Conservation (phyloP, 2,113 vertebrate species). For the Mormoops blainvillei region DNA sequence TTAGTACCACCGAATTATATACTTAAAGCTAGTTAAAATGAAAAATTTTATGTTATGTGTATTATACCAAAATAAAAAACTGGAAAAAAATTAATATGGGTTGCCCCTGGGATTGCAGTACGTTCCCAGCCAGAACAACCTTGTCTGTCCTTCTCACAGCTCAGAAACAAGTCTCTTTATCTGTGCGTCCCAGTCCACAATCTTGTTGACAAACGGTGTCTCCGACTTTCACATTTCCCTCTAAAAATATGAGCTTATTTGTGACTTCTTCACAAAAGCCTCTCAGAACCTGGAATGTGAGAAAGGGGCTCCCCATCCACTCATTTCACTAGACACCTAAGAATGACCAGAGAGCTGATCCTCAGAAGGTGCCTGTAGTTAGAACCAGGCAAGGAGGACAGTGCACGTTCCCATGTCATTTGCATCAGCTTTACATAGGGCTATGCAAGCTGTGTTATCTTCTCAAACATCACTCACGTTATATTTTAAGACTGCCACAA, state of each 20-base stretch:
- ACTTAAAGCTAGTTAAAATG: neutral
- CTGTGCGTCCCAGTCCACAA: neutral
- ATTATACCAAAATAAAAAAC: neutral
- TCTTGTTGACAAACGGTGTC: neutral
- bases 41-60: neutral
- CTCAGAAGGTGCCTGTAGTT: neutral
- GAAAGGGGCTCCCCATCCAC: neutral
- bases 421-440: constrained; percentile 64
- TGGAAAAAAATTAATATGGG: fast-evolving
- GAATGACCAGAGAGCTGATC: neutral
- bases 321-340: neutral
- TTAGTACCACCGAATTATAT: neutral
- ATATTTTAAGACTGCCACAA: constrained; percentile 58
- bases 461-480: constrained; percentile 43
- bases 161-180: neutral
- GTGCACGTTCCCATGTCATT: constrained; percentile 56
- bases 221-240: neutral
- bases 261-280: neutral
- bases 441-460: constrained; percentile 55
- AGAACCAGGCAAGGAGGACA: constrained; percentile 15
- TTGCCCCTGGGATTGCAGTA: neutral
- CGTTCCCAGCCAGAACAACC: neutral
- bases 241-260: neutral
- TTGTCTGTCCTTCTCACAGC: neutral
- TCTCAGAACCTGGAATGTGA: neutral